phyloP scores from a whole-genome alignment of 2,888 invertebrate genomes.

The Aphrophora alni region DNA sequence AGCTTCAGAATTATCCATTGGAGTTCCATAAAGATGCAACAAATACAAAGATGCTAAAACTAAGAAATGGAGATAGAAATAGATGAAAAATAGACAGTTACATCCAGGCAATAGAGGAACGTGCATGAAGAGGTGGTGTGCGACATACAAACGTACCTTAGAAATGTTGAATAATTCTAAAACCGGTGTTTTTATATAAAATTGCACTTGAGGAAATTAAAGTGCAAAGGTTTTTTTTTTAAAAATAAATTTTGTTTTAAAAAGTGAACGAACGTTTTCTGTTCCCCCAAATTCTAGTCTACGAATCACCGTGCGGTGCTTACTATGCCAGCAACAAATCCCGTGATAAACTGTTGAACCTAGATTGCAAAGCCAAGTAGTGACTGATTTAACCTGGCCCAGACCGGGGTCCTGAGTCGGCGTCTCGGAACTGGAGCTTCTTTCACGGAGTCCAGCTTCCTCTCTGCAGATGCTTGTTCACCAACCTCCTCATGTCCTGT shows the following conservation, averaged over 20 bases:
- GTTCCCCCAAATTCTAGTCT: neutral
- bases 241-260: neutral
- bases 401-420: conserved; percentile 80
- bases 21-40: neutral
- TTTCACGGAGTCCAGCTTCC: conserved; percentile 13
- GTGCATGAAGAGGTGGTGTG: conserved; percentile 14
- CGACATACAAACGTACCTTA: conserved; percentile 14
- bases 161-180: neutral
- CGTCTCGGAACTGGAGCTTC: conserved; percentile 60
- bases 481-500: conserved; percentile 4
- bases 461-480: conserved; percentile 18
- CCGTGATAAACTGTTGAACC: conserved; percentile 28
- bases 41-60: neutral
- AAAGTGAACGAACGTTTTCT: neutral
- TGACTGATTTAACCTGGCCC: conserved; percentile 67
- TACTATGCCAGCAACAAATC: conserved; percentile 36
- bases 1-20: neutral
- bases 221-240: neutral
- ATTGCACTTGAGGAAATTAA: neutral
- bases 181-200: neutral
- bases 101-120: neutral
- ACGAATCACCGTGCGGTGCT: conserved; percentile 40
- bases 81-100: neutral
- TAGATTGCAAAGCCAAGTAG: conserved; percentile 42
- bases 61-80: neutral